Evolutionary conservation across 2,797 vertebrate genomes (phyloP).

Genomic region (Tolypeutes matacus): DNA sequence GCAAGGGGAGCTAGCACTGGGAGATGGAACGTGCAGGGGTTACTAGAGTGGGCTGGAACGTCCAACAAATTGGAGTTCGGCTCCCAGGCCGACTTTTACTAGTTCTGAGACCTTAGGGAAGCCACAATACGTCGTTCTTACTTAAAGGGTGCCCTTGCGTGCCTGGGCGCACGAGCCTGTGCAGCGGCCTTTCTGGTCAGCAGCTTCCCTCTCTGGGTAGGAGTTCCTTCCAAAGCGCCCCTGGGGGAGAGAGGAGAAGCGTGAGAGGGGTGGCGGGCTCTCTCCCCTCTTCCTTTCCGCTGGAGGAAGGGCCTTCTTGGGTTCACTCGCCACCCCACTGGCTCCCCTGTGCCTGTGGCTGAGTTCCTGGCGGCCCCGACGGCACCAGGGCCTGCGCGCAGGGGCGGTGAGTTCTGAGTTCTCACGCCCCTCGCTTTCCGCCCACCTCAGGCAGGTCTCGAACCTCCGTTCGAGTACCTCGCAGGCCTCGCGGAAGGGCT

Average conservation of each 20-base stretch:
- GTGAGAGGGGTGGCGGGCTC: not conserved
- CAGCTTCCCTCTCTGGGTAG: not conserved
- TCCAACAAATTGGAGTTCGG: not conserved
- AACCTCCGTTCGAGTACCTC: not conserved
- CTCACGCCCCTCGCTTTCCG: not conserved
- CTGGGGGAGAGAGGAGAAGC: not conserved
- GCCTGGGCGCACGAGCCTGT: not conserved
- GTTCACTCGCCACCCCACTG: accelerated
- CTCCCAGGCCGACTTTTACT: not conserved
- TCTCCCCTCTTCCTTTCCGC: not conserved
- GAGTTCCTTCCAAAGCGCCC: not conserved
- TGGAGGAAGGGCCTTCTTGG: accelerated
- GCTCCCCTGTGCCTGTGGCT: too few relatives aligned
- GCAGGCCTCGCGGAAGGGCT: not conserved
- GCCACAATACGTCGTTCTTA: not conserved
- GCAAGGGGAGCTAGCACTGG: not conserved
- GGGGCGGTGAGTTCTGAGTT: not conserved
- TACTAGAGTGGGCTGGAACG: not conserved
- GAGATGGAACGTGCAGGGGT: not conserved
- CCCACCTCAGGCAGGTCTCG: not conserved
- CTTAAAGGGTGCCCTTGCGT: not conserved
- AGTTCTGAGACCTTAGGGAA: not conserved
- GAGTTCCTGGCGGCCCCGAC: too few relatives aligned
- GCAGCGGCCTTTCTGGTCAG: not conserved
- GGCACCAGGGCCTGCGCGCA: not conserved